These are phyloP conservation scores for Rhinatrema bivittatum DNA, from an alignment of 2,797 vertebrate species.

Conservation along the genomic window DNA sequence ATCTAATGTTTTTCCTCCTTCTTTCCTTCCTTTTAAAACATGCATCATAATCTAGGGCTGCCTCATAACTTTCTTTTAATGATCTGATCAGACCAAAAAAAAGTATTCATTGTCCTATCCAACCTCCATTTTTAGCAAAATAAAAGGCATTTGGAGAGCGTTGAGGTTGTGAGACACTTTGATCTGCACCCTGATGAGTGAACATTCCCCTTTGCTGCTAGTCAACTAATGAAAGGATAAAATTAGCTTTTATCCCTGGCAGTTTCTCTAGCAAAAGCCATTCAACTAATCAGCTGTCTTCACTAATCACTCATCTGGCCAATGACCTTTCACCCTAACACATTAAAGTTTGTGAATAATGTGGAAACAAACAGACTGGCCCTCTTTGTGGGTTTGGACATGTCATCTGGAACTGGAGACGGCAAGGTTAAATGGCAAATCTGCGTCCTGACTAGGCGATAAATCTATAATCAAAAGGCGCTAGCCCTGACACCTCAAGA, in stretches of 20 bases:
- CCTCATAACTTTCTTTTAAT: too few relatives aligned
- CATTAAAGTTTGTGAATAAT: conserved; percentile 61
- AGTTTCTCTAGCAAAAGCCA: conserved; percentile 69
- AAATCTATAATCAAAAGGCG: conserved; percentile 59
- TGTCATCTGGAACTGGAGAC: conserved; percentile 48
- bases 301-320: conserved; percentile 74
- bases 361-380: conserved; percentile 29
- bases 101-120: conserved; percentile 1
- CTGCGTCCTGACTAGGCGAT: conserved; percentile 51
- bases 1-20: too few relatives aligned
- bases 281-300: conserved; percentile 81
- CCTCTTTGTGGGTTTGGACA: conserved; percentile 31
- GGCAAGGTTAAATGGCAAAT: conserved; percentile 54
- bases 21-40: background rate
- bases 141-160: conserved; percentile 31
- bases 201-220: conserved; percentile 76
- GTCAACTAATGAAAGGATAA: conserved; percentile 93
- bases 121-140: conserved; percentile 10
- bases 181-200: conserved; percentile 84
- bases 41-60: too few relatives aligned
- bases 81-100: too few relatives aligned
- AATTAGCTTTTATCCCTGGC: conserved; percentile 80
- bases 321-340: conserved; percentile 80
- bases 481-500: conserved; percentile 47
- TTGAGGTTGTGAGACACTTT: conserved; percentile 66